Evolutionary conservation across 2,797 vertebrate genomes (phyloP).

Genomic region (Orientallactaga sibirica): DNA sequence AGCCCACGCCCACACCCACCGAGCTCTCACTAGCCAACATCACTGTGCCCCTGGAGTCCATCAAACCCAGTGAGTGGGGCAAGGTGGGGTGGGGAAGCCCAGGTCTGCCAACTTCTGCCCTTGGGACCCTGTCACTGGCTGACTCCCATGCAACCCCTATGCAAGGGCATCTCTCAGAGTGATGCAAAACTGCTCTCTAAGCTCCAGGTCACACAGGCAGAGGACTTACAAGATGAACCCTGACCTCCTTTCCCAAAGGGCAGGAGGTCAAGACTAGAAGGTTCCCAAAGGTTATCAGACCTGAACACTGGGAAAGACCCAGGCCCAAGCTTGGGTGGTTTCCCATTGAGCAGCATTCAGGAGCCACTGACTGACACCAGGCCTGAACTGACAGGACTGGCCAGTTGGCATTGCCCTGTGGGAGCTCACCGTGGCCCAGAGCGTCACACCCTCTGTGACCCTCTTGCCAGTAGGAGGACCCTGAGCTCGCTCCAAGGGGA

Average conservation of each 20-base stretch:
- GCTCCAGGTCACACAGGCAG: neutral
- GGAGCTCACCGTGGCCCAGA: neutral
- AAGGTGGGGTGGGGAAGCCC: rapidly evolving
- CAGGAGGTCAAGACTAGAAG: neutral
- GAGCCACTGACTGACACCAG: neutral
- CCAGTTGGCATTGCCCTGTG: rapidly evolving
- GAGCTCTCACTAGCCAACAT: conserved; percentile 93
- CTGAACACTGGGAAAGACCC: too few species aligned
- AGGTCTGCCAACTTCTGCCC: neutral
- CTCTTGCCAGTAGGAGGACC: neutral
- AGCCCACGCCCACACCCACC: conserved; percentile 77
- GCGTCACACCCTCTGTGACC: rapidly evolving
- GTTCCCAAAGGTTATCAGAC: neutral
- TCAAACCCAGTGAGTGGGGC: conserved; percentile 94
- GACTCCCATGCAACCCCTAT: rapidly evolving
- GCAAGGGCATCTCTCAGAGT: neutral
- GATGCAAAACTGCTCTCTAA: neutral
- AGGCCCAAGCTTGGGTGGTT: neutral
- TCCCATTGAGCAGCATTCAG: neutral
- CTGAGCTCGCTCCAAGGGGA: neutral
- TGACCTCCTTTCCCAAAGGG: too few species aligned
- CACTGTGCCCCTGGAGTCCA: conserved; percentile 95
- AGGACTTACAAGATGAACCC: neutral
- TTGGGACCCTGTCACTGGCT: neutral
- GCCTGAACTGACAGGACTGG: too few species aligned